Base-by-base conservation (phyloP, 1,140 invertebrate species). In the Oreohelix idahoensis region DNA sequence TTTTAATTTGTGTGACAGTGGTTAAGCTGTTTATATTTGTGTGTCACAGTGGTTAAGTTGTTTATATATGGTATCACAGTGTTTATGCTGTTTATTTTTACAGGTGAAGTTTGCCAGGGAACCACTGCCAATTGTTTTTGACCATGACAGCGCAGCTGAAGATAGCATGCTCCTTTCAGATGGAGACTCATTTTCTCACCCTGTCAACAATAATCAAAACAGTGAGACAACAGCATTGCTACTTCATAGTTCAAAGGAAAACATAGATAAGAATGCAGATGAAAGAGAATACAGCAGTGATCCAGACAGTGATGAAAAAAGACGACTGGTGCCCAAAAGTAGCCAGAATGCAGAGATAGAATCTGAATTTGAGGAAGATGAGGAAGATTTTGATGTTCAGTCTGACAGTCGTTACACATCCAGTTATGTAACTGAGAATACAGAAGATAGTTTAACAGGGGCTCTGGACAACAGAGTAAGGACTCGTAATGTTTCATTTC, bases 391-490 rank as follows among this genome's bases (percentile, higher is more conserved):
- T 26, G 86, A 86, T 42, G 74, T 82, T 36, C 85, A 85, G 80
- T 87, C 86, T 0, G 85, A 86, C 78, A 89, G 88, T 84, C 84
- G 88, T 26, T 89, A 90, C 81, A 86, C 89, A 0, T 92, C 90
- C 17, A 91, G 90, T 81, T 90, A 91, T 77, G 85, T 90, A 26
- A 92, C 91, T 10, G 91, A 91, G 69, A 89, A 88, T 82, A 91
- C 90, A 1, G 90, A 91, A 49, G 90, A 92, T 79, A 92, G 91
- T 79, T 83, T 91, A 51, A 88, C 89, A 36, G 89, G 87, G 32
- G 89, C 86, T 15, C 78, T 91, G 51, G 88, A 90, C 15, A 99
- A 98, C 92, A 94, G 97, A 91, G 96, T 97, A 91, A 94, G 93
- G 81, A 76, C 42, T 42, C n/a, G n/a, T n/a, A n/a, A n/a, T 23